Evolutionary conservation across 2,888 invertebrate genomes (phyloP).

Genomic region (Celastrina argiolus): DNA sequence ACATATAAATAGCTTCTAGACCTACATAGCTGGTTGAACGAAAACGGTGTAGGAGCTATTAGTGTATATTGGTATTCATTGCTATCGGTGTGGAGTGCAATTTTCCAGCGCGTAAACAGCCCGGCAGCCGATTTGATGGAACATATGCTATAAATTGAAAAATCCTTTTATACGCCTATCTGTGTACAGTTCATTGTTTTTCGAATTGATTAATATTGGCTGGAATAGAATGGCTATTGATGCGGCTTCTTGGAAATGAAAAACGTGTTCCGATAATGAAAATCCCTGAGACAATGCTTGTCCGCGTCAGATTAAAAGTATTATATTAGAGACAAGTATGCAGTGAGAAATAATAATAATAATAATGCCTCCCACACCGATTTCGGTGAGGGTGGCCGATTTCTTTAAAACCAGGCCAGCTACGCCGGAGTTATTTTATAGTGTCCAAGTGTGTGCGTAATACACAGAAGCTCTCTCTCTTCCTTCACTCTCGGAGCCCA

Average conservation of each 20-base stretch:
- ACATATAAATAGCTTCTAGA: too few relatives aligned
- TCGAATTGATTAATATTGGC: slow-evolving; percentile 2
- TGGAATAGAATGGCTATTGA: not conserved
- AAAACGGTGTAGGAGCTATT: too few relatives aligned
- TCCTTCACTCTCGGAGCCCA: too few relatives aligned
- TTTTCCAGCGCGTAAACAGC: slow-evolving; percentile 17
- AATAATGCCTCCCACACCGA: too few relatives aligned
- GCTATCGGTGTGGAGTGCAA: not conserved
- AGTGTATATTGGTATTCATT: not conserved
- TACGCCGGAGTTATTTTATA: too few relatives aligned
- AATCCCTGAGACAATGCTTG: not conserved
- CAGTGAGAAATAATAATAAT: too few relatives aligned
- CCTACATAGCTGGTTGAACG: too few relatives aligned
- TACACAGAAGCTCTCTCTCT: too few relatives aligned
- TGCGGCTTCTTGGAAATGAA: not conserved
- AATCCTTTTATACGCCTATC: slow-evolving; percentile 21
- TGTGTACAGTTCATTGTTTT: not conserved
- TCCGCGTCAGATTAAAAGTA: not conserved
- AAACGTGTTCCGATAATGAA: not conserved
- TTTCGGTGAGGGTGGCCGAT: too few relatives aligned
- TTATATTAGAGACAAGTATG: too few relatives aligned
- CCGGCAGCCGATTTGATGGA: slow-evolving; percentile 10
- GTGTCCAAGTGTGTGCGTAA: too few relatives aligned
- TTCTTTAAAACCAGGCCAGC: too few relatives aligned
- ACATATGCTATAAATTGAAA: slow-evolving; percentile 22